These are phyloP conservation scores for Orthosia gracilis DNA, from an alignment of 2,888 invertebrate genomes.

Conservation along the genomic window DNA sequence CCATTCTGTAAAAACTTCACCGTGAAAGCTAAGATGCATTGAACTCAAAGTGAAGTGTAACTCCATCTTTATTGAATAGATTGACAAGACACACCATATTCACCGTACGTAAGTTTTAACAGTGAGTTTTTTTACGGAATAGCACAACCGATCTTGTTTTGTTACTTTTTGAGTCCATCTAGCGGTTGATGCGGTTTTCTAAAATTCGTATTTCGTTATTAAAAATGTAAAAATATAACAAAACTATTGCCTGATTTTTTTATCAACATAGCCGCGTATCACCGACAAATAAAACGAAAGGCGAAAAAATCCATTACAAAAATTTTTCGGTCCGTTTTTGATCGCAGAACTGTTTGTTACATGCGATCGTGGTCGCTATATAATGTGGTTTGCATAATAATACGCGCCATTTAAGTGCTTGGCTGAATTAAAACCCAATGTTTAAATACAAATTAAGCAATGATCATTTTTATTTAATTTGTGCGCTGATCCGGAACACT, in stretches of 20 bases:
- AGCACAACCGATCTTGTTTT: too few species aligned
- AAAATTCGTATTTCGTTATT: background rate
- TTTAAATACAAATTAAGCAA: slow-evolving; percentile 41
- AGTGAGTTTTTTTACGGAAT: too few species aligned
- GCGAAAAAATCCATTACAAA: slow-evolving; percentile 13
- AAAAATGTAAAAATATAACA: background rate
- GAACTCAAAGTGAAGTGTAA: too few species aligned
- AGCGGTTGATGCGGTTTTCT: background rate
- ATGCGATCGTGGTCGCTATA: slow-evolving; percentile 46
- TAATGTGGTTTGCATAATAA: slow-evolving; percentile 52
- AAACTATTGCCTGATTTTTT: background rate
- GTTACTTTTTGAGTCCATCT: background rate
- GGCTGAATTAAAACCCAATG: slow-evolving; percentile 44
- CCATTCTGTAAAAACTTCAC: too few species aligned
- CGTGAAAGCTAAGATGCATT: too few species aligned
- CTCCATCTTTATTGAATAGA: too few species aligned
- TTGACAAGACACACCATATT: too few species aligned
- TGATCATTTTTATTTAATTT: slow-evolving; percentile 54
- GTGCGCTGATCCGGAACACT: slow-evolving; percentile 22
- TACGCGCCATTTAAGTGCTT: slow-evolving; percentile 49
- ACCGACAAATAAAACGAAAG: background rate
- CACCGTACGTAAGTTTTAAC: too few species aligned
- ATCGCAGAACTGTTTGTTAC: slow-evolving; percentile 43
- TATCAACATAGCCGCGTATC: background rate
- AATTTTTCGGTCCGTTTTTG: slow-evolving; percentile 7